Conservation (phyloP, 2,113 vertebrate genomes). For the Pseudorhombus dupliciocellatus region DNA sequence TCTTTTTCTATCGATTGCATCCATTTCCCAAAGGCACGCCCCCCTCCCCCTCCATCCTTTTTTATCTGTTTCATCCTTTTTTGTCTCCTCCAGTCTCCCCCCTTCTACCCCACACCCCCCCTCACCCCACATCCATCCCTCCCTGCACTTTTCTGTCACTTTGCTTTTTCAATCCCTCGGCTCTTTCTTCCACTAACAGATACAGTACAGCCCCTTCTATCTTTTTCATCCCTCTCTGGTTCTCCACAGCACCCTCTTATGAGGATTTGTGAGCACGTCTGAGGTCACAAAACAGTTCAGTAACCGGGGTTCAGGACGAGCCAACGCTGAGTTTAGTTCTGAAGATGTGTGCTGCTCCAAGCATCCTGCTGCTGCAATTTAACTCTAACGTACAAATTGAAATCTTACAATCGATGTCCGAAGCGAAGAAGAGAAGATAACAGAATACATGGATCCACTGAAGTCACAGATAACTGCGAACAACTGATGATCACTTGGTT, state of each 20-base stretch:
- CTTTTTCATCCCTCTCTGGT: background rate
- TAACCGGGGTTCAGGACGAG: background rate
- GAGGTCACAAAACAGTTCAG: background rate
- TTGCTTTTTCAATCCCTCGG: slow-evolving; percentile 14
- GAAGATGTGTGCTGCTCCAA: background rate
- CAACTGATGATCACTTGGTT: too few relatives aligned
- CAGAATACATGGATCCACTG: background rate
- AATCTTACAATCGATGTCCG: background rate
- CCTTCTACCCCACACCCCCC: background rate
- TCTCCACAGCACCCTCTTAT: background rate
- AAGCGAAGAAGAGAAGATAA: background rate
- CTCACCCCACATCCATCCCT: slow-evolving; percentile 1
- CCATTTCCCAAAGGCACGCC: slow-evolving; percentile 51
- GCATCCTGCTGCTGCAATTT: background rate
- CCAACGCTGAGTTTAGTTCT: background rate
- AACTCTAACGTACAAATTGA: background rate
- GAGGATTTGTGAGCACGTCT: background rate
- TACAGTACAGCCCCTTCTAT: background rate
- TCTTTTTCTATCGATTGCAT: slow-evolving; percentile 61
- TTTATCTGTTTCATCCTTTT: slow-evolving; percentile 60
- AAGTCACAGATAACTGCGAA: background rate
- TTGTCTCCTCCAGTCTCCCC: slow-evolving; percentile 33
- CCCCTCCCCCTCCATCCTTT: slow-evolving; percentile 24
- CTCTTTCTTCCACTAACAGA: slow-evolving; percentile 17
- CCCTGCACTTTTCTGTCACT: slow-evolving; percentile 29